Evolutionary conservation across 2,888 invertebrate species (phyloP), one percentile per base, ranked within the genome.

Genomic region (Eledona agricola): DNA sequence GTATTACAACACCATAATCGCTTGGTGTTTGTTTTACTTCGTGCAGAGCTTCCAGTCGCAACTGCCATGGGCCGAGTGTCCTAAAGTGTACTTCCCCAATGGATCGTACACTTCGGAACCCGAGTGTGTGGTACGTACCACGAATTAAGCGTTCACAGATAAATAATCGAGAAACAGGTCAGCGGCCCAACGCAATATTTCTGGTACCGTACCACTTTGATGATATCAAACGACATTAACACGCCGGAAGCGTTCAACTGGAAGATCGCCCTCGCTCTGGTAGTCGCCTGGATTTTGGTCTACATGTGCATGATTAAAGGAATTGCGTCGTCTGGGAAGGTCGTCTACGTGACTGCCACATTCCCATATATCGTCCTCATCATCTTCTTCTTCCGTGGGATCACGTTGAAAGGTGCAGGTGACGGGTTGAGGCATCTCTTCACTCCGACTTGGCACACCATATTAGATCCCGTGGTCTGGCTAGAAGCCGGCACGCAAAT

Each of bases 301-400:
- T 97, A 96, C 77, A 83, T 96, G 76, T 96, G 96, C 77, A 96
- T 97, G 89, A 95, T 96, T 64, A 96, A 96, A 76, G 97, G 97
- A 40, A 96, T 97, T 57, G 96, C 96, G 1, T 95, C 95, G 2
- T 96, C 96, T 0, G 95, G 96, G 45, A 96, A 96, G 81, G 95
- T 96, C 34, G 95, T 96, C 55, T 96, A 96, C 73, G 89, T 97
- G 50, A 97, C 96, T 1, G 96, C 97, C 1, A 95, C 95, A 0
- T 97, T 97, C 74, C 97, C 97, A 0, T 97, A 97, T 77, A 84
- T 96, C 38, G 96, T 97, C 7, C 83, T 96, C 2, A 90, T 96
- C 2, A 93, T 96, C 60, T 97, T 97, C 80, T 96, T 97, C 81
- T 92, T 95, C 64, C 87, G 96, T 35, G 96, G 96, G 4, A 89